Base-by-base conservation (phyloP, 2,113 vertebrate genomes). In the Seriola dumerili region DNA sequence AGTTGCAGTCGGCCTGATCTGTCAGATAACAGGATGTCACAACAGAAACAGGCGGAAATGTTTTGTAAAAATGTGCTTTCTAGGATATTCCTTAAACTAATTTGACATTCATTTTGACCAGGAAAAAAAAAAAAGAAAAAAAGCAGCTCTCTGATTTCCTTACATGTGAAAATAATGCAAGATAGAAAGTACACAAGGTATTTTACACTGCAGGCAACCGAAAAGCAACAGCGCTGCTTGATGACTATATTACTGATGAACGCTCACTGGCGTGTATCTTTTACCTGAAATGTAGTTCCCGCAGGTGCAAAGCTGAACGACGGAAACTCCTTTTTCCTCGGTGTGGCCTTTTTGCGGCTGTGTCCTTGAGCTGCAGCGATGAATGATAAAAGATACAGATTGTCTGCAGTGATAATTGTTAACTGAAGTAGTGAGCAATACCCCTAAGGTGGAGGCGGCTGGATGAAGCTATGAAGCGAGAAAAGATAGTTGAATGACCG, bases 1-100 rank as follows among this genome's bases (percentile, higher is more conserved):
- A 78, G 76, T 92, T 78, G 59, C 86, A 77, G 34, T 14, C 14
- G 29, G 19, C 5, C 61, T 36, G 3, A 44, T 69, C 62, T 66
- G 36, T 81, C 71, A 52, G 38, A 83, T 50, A 38, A 44, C 16
- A 83, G 59, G 38, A 54, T 58, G 25, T 25, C 77, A 76, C 32
- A 42, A 34, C 38, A 14, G 36, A 46, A 64, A 78, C 65, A 59
- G 64, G 62, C 21, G 38, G 12, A 67, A 72, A 72, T 34, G 3
- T 52, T 25, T 3, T 34, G 57, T 25, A 14, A 8, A 62, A 61
- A 75, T 23, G 12, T 25, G 38, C 36, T 66, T 44, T 67, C 44
- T 10, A 1, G 29, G 64, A 52, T 55, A 11, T 54, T 32, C 4
- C 36, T 8, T 1, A 12, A 72, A 25, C 12, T n/a, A 0, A 58